Percentiles rank a stretch among this genome's conserved stretches.
Conservation (phyloP, 2,113 vertebrate species). For the Quiscalus mexicanus region DNA sequence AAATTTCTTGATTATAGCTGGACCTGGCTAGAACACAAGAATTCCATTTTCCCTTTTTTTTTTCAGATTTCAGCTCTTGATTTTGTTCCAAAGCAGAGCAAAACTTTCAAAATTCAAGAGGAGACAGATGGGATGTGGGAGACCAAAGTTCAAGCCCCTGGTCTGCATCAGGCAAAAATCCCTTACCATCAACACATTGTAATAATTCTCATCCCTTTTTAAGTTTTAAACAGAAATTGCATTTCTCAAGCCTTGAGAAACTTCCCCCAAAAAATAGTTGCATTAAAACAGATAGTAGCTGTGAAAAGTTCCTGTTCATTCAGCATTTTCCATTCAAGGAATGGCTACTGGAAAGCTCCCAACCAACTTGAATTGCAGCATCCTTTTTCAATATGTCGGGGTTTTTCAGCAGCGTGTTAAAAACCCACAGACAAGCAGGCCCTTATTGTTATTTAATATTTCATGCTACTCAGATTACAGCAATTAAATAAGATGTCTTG, state of each 20-base stretch:
- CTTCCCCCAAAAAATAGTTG: background rate
- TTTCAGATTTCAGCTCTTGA: background rate
- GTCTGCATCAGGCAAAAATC: background rate
- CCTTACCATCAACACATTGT: background rate
- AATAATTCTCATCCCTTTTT: background rate
- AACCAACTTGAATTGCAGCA: constrained; percentile 11
- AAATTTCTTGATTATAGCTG: constrained; percentile 31
- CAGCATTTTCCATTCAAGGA: constrained; percentile 33
- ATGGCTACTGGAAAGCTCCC: constrained; percentile 12
- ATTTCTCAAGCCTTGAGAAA: background rate
- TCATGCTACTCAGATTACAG: background rate
- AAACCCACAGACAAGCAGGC: constrained; percentile 11
- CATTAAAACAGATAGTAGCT: background rate
- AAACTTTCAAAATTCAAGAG: background rate
- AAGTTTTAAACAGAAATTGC: background rate
- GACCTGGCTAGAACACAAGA: constrained; percentile 4
- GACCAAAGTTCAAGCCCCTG: background rate
- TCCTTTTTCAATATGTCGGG: constrained; percentile 1
- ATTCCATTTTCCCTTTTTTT: background rate
- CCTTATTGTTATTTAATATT: background rate
- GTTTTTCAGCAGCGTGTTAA: background rate
- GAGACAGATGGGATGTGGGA: background rate
- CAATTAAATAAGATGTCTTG: background rate
- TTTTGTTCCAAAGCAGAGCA: background rate
- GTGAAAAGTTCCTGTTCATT: background rate